Evolutionary conservation across 1,140 invertebrate genomes (phyloP).

Genomic region (Solenopsis fugax): DNA sequence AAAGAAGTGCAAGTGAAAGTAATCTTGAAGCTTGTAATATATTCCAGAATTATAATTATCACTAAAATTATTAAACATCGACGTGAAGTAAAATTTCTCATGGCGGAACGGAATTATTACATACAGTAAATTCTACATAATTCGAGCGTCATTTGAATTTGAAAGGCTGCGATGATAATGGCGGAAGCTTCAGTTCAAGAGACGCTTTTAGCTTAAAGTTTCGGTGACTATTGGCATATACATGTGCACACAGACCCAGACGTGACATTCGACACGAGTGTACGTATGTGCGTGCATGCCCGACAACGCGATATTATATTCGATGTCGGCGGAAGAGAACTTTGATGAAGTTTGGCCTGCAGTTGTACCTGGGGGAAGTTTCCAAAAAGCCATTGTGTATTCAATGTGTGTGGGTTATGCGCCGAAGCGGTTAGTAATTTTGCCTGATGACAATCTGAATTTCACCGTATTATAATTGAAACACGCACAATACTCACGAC

Average conservation of each 20-base stretch:
- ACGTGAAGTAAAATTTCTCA: not conserved
- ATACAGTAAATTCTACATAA: slow-evolving; percentile 39
- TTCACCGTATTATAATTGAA: slow-evolving; percentile 41
- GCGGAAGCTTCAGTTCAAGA: slow-evolving; percentile 52
- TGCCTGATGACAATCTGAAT: slow-evolving; percentile 51
- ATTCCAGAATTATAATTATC: not conserved
- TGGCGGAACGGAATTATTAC: not conserved
- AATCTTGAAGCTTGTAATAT: not conserved
- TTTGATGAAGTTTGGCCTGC: slow-evolving; percentile 57
- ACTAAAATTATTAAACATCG: not conserved
- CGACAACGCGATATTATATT: slow-evolving; percentile 44
- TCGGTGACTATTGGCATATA: slow-evolving; percentile 24
- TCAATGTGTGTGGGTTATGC: slow-evolving; percentile 40
- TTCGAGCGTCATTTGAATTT: slow-evolving; percentile 50
- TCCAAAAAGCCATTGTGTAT: slow-evolving; percentile 57
- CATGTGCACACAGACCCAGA: not conserved
- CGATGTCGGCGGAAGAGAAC: slow-evolving; percentile 53
- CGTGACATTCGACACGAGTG: slow-evolving; percentile 24
- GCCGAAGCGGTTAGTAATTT: slow-evolving; percentile 48
- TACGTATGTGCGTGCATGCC: slow-evolving; percentile 8
- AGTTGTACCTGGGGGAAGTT: slow-evolving; percentile 43
- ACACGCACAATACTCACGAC: slow-evolving; percentile 28
- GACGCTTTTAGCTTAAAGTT: slow-evolving; percentile 57
- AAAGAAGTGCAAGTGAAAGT: not conserved
- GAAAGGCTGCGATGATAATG: slow-evolving; percentile 37